phyloP scores from a whole-genome alignment of 2,888 invertebrate species.

The Macrophya annulata region DNA sequence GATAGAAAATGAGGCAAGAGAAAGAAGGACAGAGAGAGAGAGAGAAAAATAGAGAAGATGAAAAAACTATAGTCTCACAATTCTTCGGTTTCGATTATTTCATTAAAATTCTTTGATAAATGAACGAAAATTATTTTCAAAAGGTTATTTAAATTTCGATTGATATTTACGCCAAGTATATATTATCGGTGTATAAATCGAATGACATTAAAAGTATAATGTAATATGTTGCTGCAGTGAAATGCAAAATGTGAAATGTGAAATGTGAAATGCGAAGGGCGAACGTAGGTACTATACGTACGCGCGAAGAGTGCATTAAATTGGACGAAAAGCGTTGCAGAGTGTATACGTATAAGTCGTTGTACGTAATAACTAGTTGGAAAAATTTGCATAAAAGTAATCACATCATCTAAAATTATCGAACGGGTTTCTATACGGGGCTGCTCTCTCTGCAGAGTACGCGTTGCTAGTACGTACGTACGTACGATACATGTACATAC shows the following conservation, averaged over 20 bases:
- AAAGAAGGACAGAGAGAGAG: not conserved
- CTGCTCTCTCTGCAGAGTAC: not conserved
- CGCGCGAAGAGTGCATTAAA: conserved; percentile 17
- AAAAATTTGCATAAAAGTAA: conserved; percentile 54
- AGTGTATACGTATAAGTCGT: not conserved
- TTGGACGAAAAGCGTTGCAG: conserved; percentile 20
- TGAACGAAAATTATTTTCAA: too few relatives aligned
- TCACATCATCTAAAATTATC: conserved; percentile 55
- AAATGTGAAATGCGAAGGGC: not conserved
- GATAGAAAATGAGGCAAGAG: not conserved
- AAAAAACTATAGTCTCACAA: not conserved
- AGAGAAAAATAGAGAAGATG: not conserved
- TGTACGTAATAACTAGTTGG: conserved; percentile 49
- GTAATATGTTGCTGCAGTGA: not conserved
- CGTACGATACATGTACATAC: not conserved
- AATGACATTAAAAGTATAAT: not conserved
- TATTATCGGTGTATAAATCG: not conserved
- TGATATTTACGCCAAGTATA: not conserved
- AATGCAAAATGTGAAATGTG: not conserved
- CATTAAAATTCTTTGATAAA: too few relatives aligned
- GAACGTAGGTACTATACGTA: not conserved
- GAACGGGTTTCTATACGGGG: conserved; percentile 47
- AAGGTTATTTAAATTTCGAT: not conserved
- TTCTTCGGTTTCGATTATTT: not conserved
- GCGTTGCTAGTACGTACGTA: not conserved